phyloP scores from a whole-genome alignment of 2,113 vertebrate species.

The Enhydra lutris region DNA sequence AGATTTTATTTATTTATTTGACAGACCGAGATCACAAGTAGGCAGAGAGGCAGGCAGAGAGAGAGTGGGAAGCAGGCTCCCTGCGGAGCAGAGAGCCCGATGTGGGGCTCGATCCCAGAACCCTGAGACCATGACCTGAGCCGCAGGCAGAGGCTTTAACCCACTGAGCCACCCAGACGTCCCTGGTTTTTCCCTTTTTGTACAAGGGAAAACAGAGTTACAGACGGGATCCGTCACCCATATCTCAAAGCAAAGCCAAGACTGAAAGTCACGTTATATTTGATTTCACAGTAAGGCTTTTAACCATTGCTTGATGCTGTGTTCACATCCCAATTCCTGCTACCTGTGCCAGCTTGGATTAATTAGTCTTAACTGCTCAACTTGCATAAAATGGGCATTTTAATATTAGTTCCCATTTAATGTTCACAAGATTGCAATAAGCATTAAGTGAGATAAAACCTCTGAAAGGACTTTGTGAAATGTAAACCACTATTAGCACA shows the following conservation, averaged over 20 bases:
- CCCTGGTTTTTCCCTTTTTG: background rate
- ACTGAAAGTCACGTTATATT: background rate
- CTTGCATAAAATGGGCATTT: background rate
- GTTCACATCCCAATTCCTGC: background rate
- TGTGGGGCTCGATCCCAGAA: too few species aligned
- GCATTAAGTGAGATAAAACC: background rate
- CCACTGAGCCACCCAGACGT: too few species aligned
- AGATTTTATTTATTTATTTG: too few species aligned
- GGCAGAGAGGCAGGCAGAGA: too few species aligned
- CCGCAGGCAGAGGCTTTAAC: too few species aligned
- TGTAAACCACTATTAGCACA: background rate
- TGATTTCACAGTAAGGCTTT: background rate
- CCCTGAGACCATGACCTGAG: too few species aligned
- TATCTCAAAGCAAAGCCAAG: background rate
- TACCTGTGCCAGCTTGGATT: background rate
- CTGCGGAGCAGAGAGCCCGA: too few species aligned
- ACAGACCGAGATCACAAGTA: too few species aligned
- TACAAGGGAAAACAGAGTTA: background rate
- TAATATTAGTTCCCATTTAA: background rate
- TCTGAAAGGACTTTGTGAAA: constrained; percentile 10
- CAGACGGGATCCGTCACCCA: background rate
- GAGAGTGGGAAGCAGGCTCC: too few species aligned
- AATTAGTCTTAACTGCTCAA: background rate
- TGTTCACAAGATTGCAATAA: background rate
- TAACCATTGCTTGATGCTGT: background rate